phyloP scores from a whole-genome alignment of 1,140 invertebrate species.

The Pseudachorutes palmiensis region DNA sequence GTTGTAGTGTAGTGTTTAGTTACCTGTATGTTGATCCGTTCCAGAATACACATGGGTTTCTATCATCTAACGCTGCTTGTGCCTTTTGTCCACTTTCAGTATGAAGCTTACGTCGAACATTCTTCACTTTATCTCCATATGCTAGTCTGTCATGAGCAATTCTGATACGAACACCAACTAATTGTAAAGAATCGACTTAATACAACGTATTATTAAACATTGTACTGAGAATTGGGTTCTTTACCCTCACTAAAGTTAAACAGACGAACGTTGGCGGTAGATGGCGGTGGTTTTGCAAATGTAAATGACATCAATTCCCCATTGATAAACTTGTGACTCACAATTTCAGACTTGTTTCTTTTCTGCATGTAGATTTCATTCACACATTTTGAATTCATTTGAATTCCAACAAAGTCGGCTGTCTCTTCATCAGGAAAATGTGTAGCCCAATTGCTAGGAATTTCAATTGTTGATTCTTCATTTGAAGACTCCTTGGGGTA shows the following conservation, averaged over 20 bases:
- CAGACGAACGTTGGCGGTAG: background rate
- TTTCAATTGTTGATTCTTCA: background rate
- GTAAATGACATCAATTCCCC: background rate
- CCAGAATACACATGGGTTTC: slow-evolving; percentile 32
- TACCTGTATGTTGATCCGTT: background rate
- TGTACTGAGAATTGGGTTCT: too few relatives aligned
- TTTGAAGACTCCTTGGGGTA: background rate
- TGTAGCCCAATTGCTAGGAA: background rate
- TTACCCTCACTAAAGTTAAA: background rate
- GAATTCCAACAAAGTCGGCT: background rate
- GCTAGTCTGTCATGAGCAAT: slow-evolving; percentile 13
- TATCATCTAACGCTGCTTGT: slow-evolving; percentile 21
- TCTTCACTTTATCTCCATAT: slow-evolving; percentile 4
- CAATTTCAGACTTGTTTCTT: background rate
- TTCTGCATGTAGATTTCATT: background rate
- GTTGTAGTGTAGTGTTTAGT: too few relatives aligned
- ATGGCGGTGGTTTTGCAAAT: too few relatives aligned
- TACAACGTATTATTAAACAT: too few relatives aligned
- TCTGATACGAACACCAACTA: slow-evolving; percentile 12
- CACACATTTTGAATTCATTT: background rate
- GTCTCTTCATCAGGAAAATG: background rate
- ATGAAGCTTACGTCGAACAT: slow-evolving; percentile 23
- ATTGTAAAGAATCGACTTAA: too few relatives aligned
- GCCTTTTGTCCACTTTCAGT: slow-evolving; percentile 24
- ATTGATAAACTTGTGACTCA: background rate